Base-by-base conservation (phyloP, 2,888 invertebrate species). In the Leptodirus hochenwartii region DNA sequence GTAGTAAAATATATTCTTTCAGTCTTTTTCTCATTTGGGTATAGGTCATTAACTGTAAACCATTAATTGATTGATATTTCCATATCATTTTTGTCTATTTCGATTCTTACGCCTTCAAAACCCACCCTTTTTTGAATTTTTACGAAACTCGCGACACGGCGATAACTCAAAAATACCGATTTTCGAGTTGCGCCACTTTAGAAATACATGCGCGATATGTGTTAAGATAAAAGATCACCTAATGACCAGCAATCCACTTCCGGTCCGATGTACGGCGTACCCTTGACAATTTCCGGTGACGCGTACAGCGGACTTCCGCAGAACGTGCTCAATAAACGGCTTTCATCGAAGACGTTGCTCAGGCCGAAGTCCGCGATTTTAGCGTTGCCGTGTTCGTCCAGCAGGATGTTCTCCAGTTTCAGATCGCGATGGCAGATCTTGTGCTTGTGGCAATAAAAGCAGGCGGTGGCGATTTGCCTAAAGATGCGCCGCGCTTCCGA, bases 331-430 rank as follows among this genome's bases (percentile, higher is more conserved):
- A 95, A 56, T 34, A 88, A 58, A 36, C 82, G 69, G 39, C 78
- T 77, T 46, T 84, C 80, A 56, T 84, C 82, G 58, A 85, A 98
- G 37, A 93, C 91, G 57, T 98, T 98, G 31, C 95, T 93, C 34
- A 98, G 62, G 35, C 98, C 98, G 56, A 98, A 98, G 61, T 98
- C 98, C 9, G 95, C 96, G 55, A 98, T 96, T 80, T 95, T 93
- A 27, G 93, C 91, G 62, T 88, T 90, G 43, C 88, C 85, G 45
- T 81, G 70, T 53, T 85, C 84, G 53, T 93, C 91, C 41, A 93
- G 61, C 41, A 93, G 62, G 47, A 93, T 90, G 59, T 93, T 93
- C 59, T 93, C 91, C 49, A 93, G 63, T 59, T 93, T 93, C 47
- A 93, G 67, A 67, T 93, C 91, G 46, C 91, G 70, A 62, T 93